Evolutionary conservation across 2,113 vertebrate genomes (phyloP), one percentile per base, ranked within the genome.

Genomic region (Thamnaconus septentrionalis): DNA sequence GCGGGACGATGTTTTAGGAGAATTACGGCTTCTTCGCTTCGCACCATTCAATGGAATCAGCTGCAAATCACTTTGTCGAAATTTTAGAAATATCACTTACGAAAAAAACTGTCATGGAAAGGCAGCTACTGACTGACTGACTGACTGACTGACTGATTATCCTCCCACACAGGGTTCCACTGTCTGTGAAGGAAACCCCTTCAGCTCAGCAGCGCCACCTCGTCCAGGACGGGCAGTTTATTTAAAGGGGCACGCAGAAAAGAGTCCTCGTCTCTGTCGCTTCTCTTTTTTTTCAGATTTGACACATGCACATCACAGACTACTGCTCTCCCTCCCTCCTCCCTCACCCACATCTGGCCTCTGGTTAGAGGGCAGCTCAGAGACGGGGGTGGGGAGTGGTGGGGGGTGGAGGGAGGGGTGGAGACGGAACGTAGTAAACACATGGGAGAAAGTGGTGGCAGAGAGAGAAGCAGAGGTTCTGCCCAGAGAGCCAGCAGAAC

Each of bases 231-330:
- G 5, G 49, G 60, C 55, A 53, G 58, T 39, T n/a, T 50, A n/a
- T 11, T n/a, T 10, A 8, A n/a, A 6, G 56, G 3, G 60, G 64
- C 52, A 52, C 66, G 45, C 59, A 12, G 5, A 57, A 49, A 39
- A 8, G n/a, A 39, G 61, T 45, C 70, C 47, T 69, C 7, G 7
- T 70, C 65, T 61, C 6, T 51, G 74, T 69, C 46, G 12, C 58
- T 57, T 0, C 0, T 6, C 43, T 46, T 50, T 40, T 50, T 50
- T 49, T 61, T 69, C 66, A 62, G 54, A 68, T 59, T 74, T 79
- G 58, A 80, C 77, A 85, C 80, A 82, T 42, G 70, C 74, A 67
- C 74, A 68, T 64, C 61, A 85, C 78, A 87, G 76, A 77, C 79
- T 83, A 12, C 58, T 66, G 79, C 78, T 80, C 18, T 31, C 18